A percentile compares a stretch with the other conserved stretches of the same genome.
These are phyloP conservation scores for Cairina moschata DNA, from an alignment of 2,113 vertebrate genomes.

Conservation along the genomic window DNA sequence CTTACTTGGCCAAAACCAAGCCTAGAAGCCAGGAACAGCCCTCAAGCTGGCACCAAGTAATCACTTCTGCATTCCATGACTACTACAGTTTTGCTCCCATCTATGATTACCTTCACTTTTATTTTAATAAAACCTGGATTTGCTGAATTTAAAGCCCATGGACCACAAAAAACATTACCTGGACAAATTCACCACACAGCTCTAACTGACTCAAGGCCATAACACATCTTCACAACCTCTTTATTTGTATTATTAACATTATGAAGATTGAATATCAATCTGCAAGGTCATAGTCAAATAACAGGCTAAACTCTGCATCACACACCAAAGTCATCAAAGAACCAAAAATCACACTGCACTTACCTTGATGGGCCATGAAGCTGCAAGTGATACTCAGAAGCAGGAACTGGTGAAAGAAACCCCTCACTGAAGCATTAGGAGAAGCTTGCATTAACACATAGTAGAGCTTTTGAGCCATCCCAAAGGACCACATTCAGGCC, in stretches of 20 bases:
- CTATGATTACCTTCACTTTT: not conserved
- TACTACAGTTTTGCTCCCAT: accelerated
- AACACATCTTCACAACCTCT: accelerated
- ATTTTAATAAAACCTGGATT: not conserved
- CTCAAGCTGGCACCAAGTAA: not conserved
- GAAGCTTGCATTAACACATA: accelerated
- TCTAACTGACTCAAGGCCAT: not conserved
- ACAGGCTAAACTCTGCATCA: accelerated
- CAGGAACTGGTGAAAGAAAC: accelerated
- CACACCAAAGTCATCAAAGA: accelerated
- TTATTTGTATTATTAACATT: not conserved
- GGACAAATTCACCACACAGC: not conserved
- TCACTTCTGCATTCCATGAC: accelerated
- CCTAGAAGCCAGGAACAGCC: not conserved
- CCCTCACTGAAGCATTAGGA: accelerated
- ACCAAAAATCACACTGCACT: accelerated
- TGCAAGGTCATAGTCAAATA: accelerated
- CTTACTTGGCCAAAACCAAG: not conserved
- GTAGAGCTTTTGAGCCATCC: accelerated
- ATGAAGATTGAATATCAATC: not conserved
- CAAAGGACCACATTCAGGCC: accelerated
- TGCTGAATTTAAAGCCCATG: accelerated
- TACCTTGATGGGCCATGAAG: accelerated
- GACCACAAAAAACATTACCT: not conserved
- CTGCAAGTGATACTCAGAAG: accelerated